Base-by-base conservation (phyloP, 1,140 invertebrate species). In the Drosophila truncata region DNA sequence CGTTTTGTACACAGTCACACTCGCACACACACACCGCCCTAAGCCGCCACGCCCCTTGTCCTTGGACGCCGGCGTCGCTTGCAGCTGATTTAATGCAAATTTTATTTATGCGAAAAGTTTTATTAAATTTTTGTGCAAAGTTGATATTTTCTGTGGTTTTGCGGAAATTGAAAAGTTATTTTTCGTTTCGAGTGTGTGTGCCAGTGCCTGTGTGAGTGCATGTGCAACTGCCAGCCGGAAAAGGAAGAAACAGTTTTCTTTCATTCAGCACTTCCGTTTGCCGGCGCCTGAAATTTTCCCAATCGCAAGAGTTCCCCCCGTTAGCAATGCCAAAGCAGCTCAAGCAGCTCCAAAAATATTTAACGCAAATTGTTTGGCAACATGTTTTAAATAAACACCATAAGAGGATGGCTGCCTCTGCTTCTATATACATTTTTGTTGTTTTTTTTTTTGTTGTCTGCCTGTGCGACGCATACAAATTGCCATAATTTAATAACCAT, bases 91-190 rank as follows among this genome's bases (percentile, higher is more conserved):
- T 90, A 90, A 90, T 90, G 85, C 85, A 90, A 90, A 91, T 90
- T 90, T 91, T 90, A 90, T 90, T 90, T 90, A 90, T 90, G 85
- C 85, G 85, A 90, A 90, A 90, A 90, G 85, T 90, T 90, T 90
- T 90, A 90, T 90, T 90, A 90, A 90, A 90, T 90, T 90, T 90
- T 90, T 90, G 85, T 82, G 85, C 85, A 90, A 90, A 90, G 85
- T 90, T 90, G 82, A 90, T 90, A 90, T 90, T 90, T 88, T 90
- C 85, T 90, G 85, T 90, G 85, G 85, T 90, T 90, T 90, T 90
- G 85, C 85, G 85, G 85, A 90, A 90, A 90, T 90, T 90, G 85
- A 90, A 90, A 90, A 90, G 85, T 90, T 90, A 90, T 90, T 85
- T 90, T 50, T 50, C 85, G 86, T 23, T 35, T 55, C 52, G 52